phyloP scores from a whole-genome alignment of 1,140 invertebrate genomes.

The Panonychus citri region DNA sequence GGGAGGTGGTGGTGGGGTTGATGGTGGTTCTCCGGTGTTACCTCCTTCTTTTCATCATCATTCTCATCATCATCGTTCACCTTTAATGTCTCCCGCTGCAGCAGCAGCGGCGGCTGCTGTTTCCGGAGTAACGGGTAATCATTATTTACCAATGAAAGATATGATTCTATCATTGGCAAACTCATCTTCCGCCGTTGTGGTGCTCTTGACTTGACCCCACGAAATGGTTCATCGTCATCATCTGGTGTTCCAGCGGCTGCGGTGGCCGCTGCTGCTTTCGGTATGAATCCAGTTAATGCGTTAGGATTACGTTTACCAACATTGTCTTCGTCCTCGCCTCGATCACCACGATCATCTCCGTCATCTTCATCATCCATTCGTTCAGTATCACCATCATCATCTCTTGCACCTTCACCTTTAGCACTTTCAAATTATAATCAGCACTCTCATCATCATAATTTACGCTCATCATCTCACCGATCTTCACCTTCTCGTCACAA shows the following conservation, averaged over 20 bases:
- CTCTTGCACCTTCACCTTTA: not conserved
- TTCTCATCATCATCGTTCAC: no score
- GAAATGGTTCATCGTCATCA: not conserved
- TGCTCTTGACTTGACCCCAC: slow-evolving; percentile 12
- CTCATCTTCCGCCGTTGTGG: not conserved
- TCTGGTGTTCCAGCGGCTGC: slow-evolving; percentile 1
- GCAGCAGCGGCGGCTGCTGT: not conserved
- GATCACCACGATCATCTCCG: not conserved
- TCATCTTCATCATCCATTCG: not conserved
- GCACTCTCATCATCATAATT: no score
- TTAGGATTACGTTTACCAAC: no score
- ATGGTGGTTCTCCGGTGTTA: not conserved
- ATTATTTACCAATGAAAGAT: no score
- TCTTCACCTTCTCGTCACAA: no score
- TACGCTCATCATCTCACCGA: no score
- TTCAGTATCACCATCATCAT: not conserved
- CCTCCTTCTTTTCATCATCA: no score
- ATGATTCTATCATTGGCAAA: not conserved
- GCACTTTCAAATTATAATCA: no score
- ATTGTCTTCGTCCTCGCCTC: not conserved
- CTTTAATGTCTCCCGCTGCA: no score
- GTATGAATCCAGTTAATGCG: no score
- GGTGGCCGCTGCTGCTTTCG: not conserved
- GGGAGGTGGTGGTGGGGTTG: not conserved
- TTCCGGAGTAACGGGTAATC: no score